Conservation (phyloP, 2,113 vertebrate genomes). For the Eleginops maclovinus region DNA sequence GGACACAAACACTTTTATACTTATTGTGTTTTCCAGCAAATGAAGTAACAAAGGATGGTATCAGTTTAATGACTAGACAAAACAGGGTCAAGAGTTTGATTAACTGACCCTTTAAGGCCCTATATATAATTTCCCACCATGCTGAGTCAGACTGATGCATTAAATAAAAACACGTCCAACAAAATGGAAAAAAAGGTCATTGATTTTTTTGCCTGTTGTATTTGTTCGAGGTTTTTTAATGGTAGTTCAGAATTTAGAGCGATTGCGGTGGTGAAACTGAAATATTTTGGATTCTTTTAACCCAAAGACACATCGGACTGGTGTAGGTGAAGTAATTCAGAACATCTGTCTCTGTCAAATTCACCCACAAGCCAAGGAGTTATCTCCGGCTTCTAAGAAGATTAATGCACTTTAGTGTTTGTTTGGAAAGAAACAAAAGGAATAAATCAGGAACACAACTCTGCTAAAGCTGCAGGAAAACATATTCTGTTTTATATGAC, state of each 20-base stretch:
- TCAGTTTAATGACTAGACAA: neutral
- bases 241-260: neutral
- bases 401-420: slow-evolving; percentile 57
- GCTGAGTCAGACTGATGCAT: neutral
- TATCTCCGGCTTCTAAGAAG: slow-evolving; percentile 49
- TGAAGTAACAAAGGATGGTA: neutral
- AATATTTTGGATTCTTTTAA: slow-evolving; percentile 46
- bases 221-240: neutral
- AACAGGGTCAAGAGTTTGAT: neutral
- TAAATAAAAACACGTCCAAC: neutral
- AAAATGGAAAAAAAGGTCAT: neutral
- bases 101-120: neutral
- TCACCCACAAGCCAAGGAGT: slow-evolving; percentile 52
- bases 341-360: slow-evolving; percentile 75
- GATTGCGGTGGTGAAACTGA: slow-evolving; percentile 27
- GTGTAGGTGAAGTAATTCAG: slow-evolving; percentile 67
- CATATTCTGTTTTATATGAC: slow-evolving; percentile 36
- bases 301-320: slow-evolving; percentile 36
- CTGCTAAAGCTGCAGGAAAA: slow-evolving; percentile 18
- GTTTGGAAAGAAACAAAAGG: slow-evolving; percentile 17
- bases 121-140: neutral
- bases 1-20: neutral
- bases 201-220: neutral
- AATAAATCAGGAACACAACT: neutral
- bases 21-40: neutral